Percentiles rank a stretch among this genome's conserved stretches.
phyloP scores from a whole-genome alignment of 2,888 invertebrate species.

The Celastrina argiolus region DNA sequence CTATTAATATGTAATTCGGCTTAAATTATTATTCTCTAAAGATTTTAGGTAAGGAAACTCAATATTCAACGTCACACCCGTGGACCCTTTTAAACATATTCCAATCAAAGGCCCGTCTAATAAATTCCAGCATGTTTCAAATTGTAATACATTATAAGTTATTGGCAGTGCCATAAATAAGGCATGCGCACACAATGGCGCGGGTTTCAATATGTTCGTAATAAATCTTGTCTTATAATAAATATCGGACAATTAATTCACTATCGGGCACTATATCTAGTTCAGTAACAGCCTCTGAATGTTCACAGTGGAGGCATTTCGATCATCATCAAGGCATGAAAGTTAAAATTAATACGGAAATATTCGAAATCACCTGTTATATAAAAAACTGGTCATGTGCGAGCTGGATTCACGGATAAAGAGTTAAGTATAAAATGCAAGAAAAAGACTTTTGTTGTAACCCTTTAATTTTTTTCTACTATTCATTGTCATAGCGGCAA shows the following conservation, averaged over 20 bases:
- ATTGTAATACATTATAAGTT: constrained; percentile 13
- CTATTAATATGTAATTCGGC: too few species aligned
- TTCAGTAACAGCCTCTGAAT: not conserved
- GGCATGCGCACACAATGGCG: not conserved
- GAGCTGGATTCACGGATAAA: too few species aligned
- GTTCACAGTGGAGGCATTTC: not conserved
- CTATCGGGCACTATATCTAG: constrained; percentile 6
- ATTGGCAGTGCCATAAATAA: constrained; percentile 19
- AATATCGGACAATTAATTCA: constrained; percentile 9
- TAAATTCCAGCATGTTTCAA: constrained; percentile 10
- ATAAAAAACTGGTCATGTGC: too few species aligned
- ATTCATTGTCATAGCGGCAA: too few species aligned
- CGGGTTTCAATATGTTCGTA: constrained; percentile 11
- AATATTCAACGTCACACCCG: not conserved
- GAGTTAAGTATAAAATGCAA: too few species aligned
- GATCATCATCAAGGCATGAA: too few species aligned
- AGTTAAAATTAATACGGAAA: too few species aligned
- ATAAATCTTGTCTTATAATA: constrained; percentile 12
- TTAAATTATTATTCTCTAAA: too few species aligned
- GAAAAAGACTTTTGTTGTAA: too few species aligned
- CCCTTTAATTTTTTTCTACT: too few species aligned
- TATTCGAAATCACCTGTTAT: too few species aligned
- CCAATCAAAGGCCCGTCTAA: constrained; percentile 1
- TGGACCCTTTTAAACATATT: not conserved
- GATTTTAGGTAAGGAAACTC: too few species aligned